These are phyloP conservation scores for Cottus gobio DNA, from an alignment of 2,113 vertebrate species.

Conservation along the genomic window DNA sequence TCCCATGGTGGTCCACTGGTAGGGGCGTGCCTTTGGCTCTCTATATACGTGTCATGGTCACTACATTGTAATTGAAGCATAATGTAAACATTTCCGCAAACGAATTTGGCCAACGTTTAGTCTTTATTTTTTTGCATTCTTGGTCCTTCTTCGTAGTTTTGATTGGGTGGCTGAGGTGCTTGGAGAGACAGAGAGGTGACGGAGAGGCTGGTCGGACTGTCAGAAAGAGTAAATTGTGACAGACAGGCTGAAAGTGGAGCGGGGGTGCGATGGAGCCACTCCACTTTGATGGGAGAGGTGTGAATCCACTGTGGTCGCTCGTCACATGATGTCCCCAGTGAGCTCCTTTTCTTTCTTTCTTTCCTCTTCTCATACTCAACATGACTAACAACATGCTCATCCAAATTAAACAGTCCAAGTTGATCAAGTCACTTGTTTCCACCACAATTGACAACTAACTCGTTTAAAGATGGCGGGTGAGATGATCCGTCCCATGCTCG, in stretches of 20 bases:
- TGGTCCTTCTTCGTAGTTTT: not conserved
- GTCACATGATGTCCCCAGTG: not conserved
- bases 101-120: not conserved
- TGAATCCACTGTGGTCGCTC: not conserved
- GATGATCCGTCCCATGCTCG: conserved; percentile 1
- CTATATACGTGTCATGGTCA: not conserved
- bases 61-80: not conserved
- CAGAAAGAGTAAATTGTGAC: conserved; percentile 7
- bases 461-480: not conserved
- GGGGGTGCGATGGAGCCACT: not conserved
- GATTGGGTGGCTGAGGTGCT: conserved; percentile 42
- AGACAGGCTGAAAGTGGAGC: conserved; percentile 2
- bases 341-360: not conserved
- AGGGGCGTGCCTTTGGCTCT: not conserved
- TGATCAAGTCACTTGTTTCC: not conserved
- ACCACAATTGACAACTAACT: not conserved
- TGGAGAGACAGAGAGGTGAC: not conserved
- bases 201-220: not conserved
- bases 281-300: not conserved
- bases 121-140: not conserved
- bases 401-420: not conserved
- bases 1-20: not conserved
- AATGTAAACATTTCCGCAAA: too few species aligned
- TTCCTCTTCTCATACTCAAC: not conserved
- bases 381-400: not conserved